Evolutionary conservation across 1,140 invertebrate genomes (phyloP), one percentile per base, ranked within the genome.

Genomic region (Thalassaphorura encarpata): DNA sequence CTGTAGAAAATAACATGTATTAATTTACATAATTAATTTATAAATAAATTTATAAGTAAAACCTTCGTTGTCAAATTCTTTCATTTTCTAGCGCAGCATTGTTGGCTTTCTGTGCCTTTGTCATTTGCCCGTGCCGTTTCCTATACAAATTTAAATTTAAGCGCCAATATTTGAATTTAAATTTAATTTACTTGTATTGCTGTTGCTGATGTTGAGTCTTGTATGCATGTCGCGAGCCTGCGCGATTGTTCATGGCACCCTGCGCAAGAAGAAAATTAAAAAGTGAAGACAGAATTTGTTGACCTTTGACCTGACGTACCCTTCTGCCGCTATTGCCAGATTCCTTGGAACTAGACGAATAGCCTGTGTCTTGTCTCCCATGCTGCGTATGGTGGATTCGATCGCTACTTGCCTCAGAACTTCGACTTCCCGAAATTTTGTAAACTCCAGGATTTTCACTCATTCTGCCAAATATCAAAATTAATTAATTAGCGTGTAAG

Each of bases 61-160:
- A 67, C 67, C 72, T 75, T 68, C 76, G 73, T 66, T 77, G 78
- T 79, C 77, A 80, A 41, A 66, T 63, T 51, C 66, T 52, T 51
- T 63, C 66, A 52, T 67, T 63, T 31, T 63, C 64, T 1, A 51
- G n/a, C 41, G 51, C 42, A 41, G 21, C 46, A 21, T 3, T 33
- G n/a, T 8, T 36, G 36, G 23, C 18, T 45, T 48, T 58, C 39
- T n/a, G 24, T n/a, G 43, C 15, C 46, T 18, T 29, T 3, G 33
- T 36, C 33, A 36, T n/a, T n/a, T n/a, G n/a, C n/a, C n/a, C n/a
- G n/a, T n/a, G n/a, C n/a, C n/a, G n/a, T n/a, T n/a, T n/a, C n/a
- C n/a, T n/a, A n/a, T n/a, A n/a, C n/a, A n/a, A n/a, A n/a, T n/a
- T n/a, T n/a, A n/a, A n/a, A n/a, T n/a, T n/a, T n/a, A n/a, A n/a